Conservation (phyloP, 2,113 vertebrate species). For the Amazona guildingii region DNA sequence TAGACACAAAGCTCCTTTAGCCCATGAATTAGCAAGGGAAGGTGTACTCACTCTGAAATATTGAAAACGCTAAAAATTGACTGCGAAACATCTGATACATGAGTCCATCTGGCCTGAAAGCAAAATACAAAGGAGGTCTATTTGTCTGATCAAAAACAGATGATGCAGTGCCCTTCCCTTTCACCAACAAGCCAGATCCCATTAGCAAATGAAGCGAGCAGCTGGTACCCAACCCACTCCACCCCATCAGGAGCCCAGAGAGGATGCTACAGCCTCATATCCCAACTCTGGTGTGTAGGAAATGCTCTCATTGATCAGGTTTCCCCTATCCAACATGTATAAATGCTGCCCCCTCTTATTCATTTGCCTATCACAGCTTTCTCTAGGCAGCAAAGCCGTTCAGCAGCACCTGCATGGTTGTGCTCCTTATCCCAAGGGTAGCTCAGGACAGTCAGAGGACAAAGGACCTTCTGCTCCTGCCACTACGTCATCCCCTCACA, state of each 20-base stretch:
- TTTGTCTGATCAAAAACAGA: neutral
- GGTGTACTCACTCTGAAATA: constrained; percentile 93
- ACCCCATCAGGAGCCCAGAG: neutral
- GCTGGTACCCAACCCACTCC: neutral
- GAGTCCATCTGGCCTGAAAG: constrained; percentile 88
- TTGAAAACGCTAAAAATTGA: constrained; percentile 95
- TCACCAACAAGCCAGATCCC: neutral
- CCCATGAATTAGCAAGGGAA: neutral
- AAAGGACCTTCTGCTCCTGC: neutral
- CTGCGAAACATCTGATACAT: constrained; percentile 97
- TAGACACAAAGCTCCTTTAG: neutral
- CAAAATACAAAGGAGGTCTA: neutral
- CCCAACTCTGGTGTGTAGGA: neutral
- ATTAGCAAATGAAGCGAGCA: neutral
- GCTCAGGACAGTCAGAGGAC: neutral
- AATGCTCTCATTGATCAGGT: neutral
- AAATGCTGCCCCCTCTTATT: neutral
- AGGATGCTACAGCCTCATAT: neutral
- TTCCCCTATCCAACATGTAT: neutral
- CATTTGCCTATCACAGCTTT: neutral
- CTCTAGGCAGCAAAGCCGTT: neutral
- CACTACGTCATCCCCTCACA: neutral
- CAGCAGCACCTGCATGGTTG: neutral
- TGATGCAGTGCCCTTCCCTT: neutral
- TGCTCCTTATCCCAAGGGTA: neutral